These are phyloP conservation scores for Rhinolophus sinicus DNA, from an alignment of 2,113 vertebrate genomes.

Conservation along the genomic window DNA sequence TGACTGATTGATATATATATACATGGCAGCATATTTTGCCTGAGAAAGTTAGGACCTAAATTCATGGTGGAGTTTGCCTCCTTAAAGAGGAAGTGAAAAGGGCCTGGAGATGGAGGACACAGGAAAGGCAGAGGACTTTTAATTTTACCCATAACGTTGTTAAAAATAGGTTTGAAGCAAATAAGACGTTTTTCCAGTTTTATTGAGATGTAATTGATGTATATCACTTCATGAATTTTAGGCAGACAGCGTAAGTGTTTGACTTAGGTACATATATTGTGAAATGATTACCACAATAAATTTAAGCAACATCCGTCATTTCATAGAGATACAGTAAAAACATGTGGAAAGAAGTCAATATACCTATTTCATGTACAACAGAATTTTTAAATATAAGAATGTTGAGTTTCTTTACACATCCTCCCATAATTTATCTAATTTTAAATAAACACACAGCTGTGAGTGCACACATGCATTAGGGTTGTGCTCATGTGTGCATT, in stretches of 20 bases:
- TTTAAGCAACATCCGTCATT: not conserved
- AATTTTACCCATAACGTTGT: not conserved
- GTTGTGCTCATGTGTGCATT: accelerated
- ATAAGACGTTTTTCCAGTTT: not conserved
- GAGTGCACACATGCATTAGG: not conserved
- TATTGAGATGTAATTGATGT: not conserved
- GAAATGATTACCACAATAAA: not conserved
- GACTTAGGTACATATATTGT: not conserved
- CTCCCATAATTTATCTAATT: not conserved
- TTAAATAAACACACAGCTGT: not conserved
- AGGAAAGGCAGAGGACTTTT: not conserved
- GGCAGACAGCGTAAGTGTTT: not conserved
- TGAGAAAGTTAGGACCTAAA: not conserved
- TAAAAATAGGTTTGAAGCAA: not conserved
- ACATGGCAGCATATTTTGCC: not conserved
- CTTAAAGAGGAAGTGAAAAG: not conserved
- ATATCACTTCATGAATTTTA: not conserved
- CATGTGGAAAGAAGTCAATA: not conserved
- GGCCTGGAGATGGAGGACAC: not conserved
- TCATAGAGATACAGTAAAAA: not conserved
- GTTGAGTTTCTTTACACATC: not conserved
- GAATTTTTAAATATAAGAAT: not conserved
- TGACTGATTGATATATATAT: no score
- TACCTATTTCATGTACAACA: not conserved
- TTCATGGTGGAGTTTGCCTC: not conserved